Percentiles rank a stretch among this genome's conserved stretches.
phyloP scores from a whole-genome alignment of 2,113 vertebrate species.

The Callocephalon fimbriatum region DNA sequence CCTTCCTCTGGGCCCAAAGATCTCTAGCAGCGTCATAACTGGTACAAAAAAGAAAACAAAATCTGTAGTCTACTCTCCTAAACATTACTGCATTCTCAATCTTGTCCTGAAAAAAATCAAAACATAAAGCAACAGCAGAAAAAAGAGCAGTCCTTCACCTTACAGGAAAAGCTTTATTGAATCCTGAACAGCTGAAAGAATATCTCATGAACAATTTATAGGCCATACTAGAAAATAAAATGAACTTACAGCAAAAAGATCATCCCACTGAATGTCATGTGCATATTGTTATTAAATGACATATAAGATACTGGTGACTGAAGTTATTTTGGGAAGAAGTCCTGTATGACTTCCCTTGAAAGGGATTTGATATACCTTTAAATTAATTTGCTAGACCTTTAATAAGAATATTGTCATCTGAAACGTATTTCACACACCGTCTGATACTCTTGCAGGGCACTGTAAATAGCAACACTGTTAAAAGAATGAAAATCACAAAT shows the following conservation, averaged over 20 bases:
- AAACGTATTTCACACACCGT: background rate
- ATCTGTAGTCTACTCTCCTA: background rate
- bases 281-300: background rate
- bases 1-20: background rate
- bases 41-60: background rate
- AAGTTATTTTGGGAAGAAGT: background rate
- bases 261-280: background rate
- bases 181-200: background rate
- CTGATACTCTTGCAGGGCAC: background rate
- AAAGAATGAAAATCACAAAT: background rate
- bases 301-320: background rate
- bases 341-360: background rate
- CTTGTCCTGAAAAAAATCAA: background rate
- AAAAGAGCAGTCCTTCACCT: background rate
- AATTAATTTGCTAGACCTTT: background rate
- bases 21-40: background rate
- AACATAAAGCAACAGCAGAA: background rate
- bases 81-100: background rate
- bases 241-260: background rate
- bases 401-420: background rate
- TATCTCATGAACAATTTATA: background rate
- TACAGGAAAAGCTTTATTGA: background rate
- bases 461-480: background rate
- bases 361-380: background rate
- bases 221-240: background rate